Conservation (phyloP, 2,113 vertebrate genomes). For the Ochotona princeps region DNA sequence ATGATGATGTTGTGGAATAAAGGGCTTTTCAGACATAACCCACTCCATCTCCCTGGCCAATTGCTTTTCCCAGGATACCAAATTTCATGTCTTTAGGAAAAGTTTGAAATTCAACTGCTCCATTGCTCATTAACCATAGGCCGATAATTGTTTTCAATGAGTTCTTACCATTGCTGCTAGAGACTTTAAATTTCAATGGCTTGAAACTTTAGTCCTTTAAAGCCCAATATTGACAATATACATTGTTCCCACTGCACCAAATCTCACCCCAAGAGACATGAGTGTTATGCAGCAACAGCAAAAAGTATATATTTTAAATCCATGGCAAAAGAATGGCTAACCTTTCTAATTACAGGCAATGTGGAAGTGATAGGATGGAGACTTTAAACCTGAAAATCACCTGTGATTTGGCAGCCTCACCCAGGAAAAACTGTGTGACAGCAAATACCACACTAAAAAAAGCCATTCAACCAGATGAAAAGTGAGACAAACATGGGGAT, state of each 20-base stretch:
- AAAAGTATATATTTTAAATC: conserved; percentile 8
- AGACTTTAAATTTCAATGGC: conserved; percentile 34
- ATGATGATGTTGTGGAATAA: neutral
- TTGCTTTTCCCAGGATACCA: neutral
- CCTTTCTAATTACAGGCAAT: neutral
- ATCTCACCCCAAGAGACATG: neutral
- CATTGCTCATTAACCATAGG: neutral
- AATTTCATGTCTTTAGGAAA: neutral
- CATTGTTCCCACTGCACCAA: neutral
- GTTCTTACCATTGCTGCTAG: neutral
- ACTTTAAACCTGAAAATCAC: conserved; percentile 24
- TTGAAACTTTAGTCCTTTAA: conserved; percentile 41
- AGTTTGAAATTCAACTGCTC: neutral
- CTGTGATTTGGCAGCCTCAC: conserved; percentile 78
- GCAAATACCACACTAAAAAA: conserved; percentile 80
- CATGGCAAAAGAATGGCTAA: conserved; percentile 32
- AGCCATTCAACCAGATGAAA: conserved; percentile 80
- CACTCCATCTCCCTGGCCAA: no score
- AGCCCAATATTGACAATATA: neutral
- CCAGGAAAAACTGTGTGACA: conserved; percentile 78
- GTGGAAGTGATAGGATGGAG: conserved; percentile 15
- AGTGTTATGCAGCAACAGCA: conserved; percentile 2
- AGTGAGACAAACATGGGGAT: conserved; percentile 78
- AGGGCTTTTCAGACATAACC: neutral
- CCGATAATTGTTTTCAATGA: neutral